These are phyloP conservation scores for Drosophila kanekoi DNA, from an alignment of 2,888 invertebrate species.

Conservation along the genomic window DNA sequence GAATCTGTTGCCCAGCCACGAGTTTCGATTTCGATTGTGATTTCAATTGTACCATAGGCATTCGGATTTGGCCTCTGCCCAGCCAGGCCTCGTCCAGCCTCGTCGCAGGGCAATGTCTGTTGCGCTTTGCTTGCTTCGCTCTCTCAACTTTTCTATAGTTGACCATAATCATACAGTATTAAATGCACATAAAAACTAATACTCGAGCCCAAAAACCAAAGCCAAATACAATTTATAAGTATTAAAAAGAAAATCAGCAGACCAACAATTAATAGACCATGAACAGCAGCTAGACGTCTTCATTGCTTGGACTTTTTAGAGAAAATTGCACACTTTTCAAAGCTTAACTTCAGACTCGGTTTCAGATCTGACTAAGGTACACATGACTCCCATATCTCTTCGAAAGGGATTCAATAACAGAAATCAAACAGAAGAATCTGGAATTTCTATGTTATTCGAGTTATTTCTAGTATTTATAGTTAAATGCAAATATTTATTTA, in stretches of 20 bases:
- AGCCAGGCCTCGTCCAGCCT: neutral
- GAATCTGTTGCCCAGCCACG: constrained; percentile 1
- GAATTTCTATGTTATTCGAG: too few species aligned
- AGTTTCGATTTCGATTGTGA: constrained; percentile 20
- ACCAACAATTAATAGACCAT: constrained; percentile 74
- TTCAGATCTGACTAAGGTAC: neutral
- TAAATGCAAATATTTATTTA: too few species aligned
- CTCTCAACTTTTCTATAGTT: constrained; percentile 10
- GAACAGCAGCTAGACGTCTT: constrained; percentile 66
- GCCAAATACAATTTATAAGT: constrained; percentile 30
- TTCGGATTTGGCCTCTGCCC: neutral
- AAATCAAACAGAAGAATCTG: too few species aligned
- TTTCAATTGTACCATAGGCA: constrained; percentile 16
- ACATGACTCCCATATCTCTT: neutral
- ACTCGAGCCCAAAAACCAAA: constrained; percentile 20
- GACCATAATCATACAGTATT: constrained; percentile 7
- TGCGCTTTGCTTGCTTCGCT: constrained; percentile 13
- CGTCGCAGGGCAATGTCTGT: constrained; percentile 15
- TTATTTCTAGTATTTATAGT: too few species aligned
- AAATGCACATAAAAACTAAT: constrained; percentile 15
- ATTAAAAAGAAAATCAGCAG: constrained; percentile 62
- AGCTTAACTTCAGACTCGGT: constrained; percentile 10
- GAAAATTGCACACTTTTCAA: constrained; percentile 34
- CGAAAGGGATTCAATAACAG: neutral
- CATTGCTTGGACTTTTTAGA: constrained; percentile 20